A percentile compares a stretch with the other conserved stretches of the same genome.
These are phyloP conservation scores for Drosophila ustulata DNA, from an alignment of 2,888 invertebrate genomes.

Conservation along the genomic window DNA sequence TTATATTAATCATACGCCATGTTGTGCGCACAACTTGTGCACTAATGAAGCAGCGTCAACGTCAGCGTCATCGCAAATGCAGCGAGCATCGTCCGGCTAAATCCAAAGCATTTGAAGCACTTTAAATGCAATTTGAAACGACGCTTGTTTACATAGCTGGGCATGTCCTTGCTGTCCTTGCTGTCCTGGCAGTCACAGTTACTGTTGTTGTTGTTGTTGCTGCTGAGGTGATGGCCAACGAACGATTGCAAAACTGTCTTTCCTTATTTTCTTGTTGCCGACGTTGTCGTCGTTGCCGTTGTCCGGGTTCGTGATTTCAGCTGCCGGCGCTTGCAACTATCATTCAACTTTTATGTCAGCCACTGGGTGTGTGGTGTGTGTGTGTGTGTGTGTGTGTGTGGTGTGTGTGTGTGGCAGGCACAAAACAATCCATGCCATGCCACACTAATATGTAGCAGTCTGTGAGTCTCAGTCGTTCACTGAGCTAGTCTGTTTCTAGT, in stretches of 20 bases:
- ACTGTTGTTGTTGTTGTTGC: too few species aligned
- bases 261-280: constrained; percentile 38
- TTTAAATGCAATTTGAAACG: constrained; percentile 75
- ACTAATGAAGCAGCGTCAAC: constrained; percentile 54
- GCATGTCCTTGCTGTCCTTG: constrained; percentile 17
- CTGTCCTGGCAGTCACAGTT: constrained; percentile 11
- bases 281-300: constrained; percentile 44
- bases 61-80: constrained; percentile 3
- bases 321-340: constrained; percentile 61
- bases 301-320: constrained; percentile 52
- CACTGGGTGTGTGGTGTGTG: constrained; percentile 40
- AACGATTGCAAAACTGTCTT: constrained; percentile 44
- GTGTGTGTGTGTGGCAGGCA: constrained; percentile 22
- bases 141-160: constrained; percentile 66
- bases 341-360: constrained; percentile 74
- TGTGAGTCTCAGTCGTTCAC: background rate
- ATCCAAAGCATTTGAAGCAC: constrained; percentile 58
- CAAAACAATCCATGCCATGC: constrained; percentile 49
- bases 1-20: constrained; percentile 74
- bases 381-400: constrained; percentile 14
- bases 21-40: constrained; percentile 49
- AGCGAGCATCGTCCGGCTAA: constrained; percentile 11
- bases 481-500: constrained; percentile 43
- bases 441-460: constrained; percentile 13
- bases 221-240: constrained; percentile 17